Evolutionary conservation across 1,140 invertebrate species (phyloP), one percentile per base, ranked within the genome.

Genomic region (Argopecten irradians): DNA sequence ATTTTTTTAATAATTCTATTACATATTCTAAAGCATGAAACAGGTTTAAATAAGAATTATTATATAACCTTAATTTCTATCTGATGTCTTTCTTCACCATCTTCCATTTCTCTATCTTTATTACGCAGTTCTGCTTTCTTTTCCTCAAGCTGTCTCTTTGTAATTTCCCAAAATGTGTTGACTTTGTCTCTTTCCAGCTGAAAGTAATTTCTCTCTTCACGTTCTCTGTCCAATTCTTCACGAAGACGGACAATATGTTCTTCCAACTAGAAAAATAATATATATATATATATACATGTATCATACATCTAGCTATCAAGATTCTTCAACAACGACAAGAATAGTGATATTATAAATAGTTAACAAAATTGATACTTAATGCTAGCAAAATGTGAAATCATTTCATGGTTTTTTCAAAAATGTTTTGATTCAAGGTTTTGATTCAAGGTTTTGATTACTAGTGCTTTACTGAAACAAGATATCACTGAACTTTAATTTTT

Each of bases 171-270:
- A 95, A 99, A 99, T 36, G 98, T 98, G 90, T 98, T 97, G 22
- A 99, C 97, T 96, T 99, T 99, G 94, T 99, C 98, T 92, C 98
- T 96, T 95, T 99, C 98, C 85, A 99, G 94, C 96, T 99, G 98
- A 93, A 99, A 99, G 94, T 98, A 99, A 95, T 99, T 99, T 91
- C 98, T 96, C 95, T 99, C 98, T 95, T 99, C 98, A 92, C 98
- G 96, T 95, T 99, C 98, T 83, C 98, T 97, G 93, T 99, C 98
- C 94, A 99, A 96, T 96, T 99, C 98, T 89, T 98, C 98, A 93
- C 98, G 97, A n/a, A 99, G 97, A 93, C 97, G 97, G 35, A 97
- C 96, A 13, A 98, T 97, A 94, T 99, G 98, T 87, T 97, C 97
- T 95, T 99, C 98, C 82, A 99, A 96, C 95, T 96, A 87, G 46